Base-by-base conservation (phyloP, 2,888 invertebrate genomes). In the Hoplodrina blanda region DNA sequence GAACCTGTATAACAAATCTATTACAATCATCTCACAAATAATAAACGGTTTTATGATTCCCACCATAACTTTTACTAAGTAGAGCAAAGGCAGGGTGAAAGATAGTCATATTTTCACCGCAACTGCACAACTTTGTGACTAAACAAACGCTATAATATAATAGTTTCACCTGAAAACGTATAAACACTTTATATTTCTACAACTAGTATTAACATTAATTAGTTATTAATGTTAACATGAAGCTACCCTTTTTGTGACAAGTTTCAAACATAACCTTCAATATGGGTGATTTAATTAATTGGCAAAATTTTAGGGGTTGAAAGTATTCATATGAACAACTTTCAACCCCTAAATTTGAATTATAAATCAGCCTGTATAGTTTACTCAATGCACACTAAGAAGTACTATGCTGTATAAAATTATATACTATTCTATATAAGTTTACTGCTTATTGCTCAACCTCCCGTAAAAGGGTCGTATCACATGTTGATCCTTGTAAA, bases 241-340 rank as follows among this genome's bases (percentile, higher is more conserved):
- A 81, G 71, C 81, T 74, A 68, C 68, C 77, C 66, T 78, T 19
- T 80, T 85, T 85, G 85, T 86, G 83, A 82, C 85, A 72, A 67
- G 53, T 69, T 61, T 69, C 61, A 66, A 82, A 84, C 73, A 72
- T 76, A 80, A 72, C 53, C 66, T 49, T 66, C 19, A 17, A 60
- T 3, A 0, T 46, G 4, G 2, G 17, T 17, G 46, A 46, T 17
- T 46, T 46, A 6, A 46, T 46, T 41, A 13, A 8, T 46, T 46
- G 46, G 15, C 5, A 46, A 46, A 3, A 4, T 6, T 17, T 15
- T 0, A 46, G 46, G 46, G 46, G 46, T 10, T 46, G 17, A 46
- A 46, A 46, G 46, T 5, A 46, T 6, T 46, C 37, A 8, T 46
- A 46, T 46, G 17, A 46, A 17, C 17, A 37, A 46, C 17, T 17